Evolutionary conservation across 2,113 vertebrate species (phyloP).

Genomic region (human (Homo sapiens)): DNA sequence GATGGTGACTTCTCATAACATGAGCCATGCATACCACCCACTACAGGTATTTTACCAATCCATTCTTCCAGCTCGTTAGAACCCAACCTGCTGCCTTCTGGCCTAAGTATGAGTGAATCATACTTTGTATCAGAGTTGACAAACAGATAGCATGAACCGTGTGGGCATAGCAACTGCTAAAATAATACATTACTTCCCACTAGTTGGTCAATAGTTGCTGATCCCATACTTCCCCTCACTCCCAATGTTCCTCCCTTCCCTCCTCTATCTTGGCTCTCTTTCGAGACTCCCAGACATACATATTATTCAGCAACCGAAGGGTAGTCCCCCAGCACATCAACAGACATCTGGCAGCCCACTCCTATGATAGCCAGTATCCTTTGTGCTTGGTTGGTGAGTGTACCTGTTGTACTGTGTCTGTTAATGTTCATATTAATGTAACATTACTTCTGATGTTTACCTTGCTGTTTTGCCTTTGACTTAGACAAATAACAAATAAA

Average conservation of each 20-base stretch:
- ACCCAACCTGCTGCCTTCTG: neutral
- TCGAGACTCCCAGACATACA: neutral
- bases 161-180: neutral
- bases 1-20: neutral
- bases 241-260: neutral
- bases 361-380: rapidly evolving
- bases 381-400: neutral
- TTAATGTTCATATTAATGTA: neutral
- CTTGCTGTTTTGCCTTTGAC: neutral
- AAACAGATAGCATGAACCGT: neutral
- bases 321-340: too few relatives aligned
- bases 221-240: neutral
- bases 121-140: neutral
- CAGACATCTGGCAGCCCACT: neutral
- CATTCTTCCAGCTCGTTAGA: neutral
- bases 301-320: neutral
- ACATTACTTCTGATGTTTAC: neutral
- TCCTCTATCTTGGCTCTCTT: rapidly evolving
- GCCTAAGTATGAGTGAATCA: neutral
- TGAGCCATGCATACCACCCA: neutral
- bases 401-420: neutral
- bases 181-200: neutral
- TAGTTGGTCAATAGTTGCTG: neutral
- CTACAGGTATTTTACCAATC: neutral
- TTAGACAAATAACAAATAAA: neutral